Evolutionary conservation across 2,888 invertebrate species (phyloP).

Genomic region (Portevinia maculata): DNA sequence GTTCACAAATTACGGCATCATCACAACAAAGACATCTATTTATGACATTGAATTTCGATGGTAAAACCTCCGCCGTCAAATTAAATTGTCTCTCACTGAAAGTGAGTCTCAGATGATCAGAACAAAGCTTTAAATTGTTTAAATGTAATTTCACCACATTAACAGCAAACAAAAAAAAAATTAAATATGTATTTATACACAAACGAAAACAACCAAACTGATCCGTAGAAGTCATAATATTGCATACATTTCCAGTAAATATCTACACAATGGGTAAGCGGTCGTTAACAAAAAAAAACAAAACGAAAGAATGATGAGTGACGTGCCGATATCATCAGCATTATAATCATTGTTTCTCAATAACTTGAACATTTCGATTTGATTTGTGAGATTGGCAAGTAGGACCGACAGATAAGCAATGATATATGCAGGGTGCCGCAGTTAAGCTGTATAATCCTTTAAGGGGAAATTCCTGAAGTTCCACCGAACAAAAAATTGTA

Average conservation of each 20-base stretch:
- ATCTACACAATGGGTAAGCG: slow-evolving; percentile 11
- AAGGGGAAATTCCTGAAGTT: no score
- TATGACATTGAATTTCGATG: no score
- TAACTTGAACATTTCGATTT: slow-evolving; percentile 3
- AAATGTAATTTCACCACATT: neutral
- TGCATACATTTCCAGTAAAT: slow-evolving; percentile 40
- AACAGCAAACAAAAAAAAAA: neutral
- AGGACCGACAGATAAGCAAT: neutral
- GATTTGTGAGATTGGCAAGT: slow-evolving; percentile 2
- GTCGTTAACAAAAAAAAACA: slow-evolving; percentile 1
- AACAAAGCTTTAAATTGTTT: no score
- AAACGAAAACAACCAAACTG: neutral
- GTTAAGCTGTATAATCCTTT: no score
- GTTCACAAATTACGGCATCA: no score
- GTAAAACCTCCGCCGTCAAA: no score
- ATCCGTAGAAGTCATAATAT: slow-evolving; percentile 20
- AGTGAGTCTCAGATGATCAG: no score
- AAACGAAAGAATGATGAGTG: neutral
- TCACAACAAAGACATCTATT: no score
- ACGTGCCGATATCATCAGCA: neutral
- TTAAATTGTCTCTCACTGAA: no score
- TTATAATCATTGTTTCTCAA: neutral
- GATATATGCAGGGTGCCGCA: no score
- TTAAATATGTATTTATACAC: neutral
- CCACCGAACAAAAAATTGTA: no score